Evolutionary conservation across 1,140 invertebrate species (phyloP).

Genomic region (Lepidostoma basale): DNA sequence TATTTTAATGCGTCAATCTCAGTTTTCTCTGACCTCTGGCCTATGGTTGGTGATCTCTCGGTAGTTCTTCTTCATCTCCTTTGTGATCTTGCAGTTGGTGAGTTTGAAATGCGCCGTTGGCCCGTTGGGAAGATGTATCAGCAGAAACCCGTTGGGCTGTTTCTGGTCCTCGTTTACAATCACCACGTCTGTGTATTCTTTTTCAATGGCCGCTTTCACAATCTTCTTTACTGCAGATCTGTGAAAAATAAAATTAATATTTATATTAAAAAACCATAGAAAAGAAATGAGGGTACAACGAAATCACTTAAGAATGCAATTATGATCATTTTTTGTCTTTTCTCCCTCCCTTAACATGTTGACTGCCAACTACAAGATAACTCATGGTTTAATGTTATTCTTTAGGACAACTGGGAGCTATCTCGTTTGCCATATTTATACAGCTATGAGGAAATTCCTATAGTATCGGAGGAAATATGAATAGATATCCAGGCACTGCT

Average conservation of each 20-base stretch:
- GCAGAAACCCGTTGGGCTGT: slow-evolving; percentile 88
- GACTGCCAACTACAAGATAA: no score
- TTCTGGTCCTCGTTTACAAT: slow-evolving; percentile 93
- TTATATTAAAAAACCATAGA: no score
- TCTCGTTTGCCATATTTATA: no score
- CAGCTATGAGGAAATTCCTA: no score
- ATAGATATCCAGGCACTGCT: no score
- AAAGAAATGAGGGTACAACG: no score
- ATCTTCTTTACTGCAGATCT: slow-evolving; percentile 93
- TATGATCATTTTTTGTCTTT: not conserved
- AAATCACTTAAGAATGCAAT: not conserved
- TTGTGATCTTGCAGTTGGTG: slow-evolving; percentile 82
- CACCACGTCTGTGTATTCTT: slow-evolving; percentile 87
- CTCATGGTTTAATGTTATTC: no score
- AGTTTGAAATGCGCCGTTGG: slow-evolving; percentile 90
- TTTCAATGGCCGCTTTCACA: slow-evolving; percentile 77
- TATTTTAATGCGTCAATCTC: no score
- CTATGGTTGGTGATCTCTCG: slow-evolving; percentile 82
- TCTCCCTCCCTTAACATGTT: no score
- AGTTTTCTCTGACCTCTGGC: no score
- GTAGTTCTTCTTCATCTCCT: slow-evolving; percentile 76
- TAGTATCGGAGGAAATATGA: no score
- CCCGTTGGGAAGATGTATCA: slow-evolving; percentile 94
- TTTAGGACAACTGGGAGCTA: no score
- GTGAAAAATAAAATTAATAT: slow-evolving; percentile 34